Evolutionary conservation across 2,888 invertebrate genomes (phyloP), one percentile per base, ranked within the genome.

Genomic region (Gymnocheta viridis): DNA sequence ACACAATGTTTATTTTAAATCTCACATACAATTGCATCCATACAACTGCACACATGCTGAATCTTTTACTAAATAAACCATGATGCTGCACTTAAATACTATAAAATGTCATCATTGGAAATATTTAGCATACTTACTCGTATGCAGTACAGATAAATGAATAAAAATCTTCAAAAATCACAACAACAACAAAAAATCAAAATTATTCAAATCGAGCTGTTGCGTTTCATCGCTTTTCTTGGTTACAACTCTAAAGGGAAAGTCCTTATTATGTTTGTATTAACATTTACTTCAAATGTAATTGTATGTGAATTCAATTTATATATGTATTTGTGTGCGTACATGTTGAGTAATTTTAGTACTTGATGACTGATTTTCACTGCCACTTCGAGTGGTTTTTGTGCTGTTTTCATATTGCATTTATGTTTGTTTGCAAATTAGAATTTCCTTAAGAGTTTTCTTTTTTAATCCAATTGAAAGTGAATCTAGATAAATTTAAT

Each of bases 81-180:
- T 81, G 35, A 70, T 74, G 27, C 54, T 62, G 79, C 64, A 72
- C 27, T 49, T 54, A 73, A 74, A 74, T 56, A 54, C 29, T 62
- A 54, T 69, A 62, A 81, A 74, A 62, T 81, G 67, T 69, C 81
- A 74, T 69, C 60, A 47, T 35, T 62, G 64, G 54, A 44, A 17
- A 32, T 19, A 24, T 60, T 24, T 10, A 38, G n/a, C 62, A 56
- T 27, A 29, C 12, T 4, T 10, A 9, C 17, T 51, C n/a, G 5
- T 29, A 29, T 54, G 29, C 35, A 67, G n/a, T 14, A 27, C 17
- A 14, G 2, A 49, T 58, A 77, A 64, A 56, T 66, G 17, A 56
- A 67, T 14, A 51, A 69, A 66, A 69, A 51, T 60, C 14, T 17
- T 69, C 35, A 54, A 76, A 69, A 69, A 62, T 72, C 32, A 44